Conservation (phyloP, 23 tunicate species). For the Pegea sp. region DNA sequence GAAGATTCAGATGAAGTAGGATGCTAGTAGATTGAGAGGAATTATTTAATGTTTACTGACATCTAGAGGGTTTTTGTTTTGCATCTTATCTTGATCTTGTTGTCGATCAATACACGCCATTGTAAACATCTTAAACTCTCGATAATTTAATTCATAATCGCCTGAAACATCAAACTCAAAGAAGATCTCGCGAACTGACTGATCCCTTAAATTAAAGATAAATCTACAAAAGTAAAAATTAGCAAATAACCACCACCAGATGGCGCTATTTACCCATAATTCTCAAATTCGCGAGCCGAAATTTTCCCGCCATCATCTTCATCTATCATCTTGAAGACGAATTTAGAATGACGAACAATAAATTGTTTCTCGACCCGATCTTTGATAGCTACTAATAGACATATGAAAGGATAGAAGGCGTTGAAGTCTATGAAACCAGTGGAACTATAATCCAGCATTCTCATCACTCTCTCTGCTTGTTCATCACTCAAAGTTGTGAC, state of each 20-base stretch:
- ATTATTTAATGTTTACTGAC: no score
- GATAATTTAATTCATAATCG: conserved; percentile 83
- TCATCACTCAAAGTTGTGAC: conserved; percentile 51
- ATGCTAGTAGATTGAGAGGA: no score
- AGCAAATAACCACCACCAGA: no score
- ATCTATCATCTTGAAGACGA: conserved; percentile 94
- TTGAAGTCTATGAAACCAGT: conserved; percentile 71
- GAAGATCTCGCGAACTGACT: conserved; percentile 77
- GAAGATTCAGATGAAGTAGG: no score
- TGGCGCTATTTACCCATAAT: conserved; percentile 53
- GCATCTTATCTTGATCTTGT: no score
- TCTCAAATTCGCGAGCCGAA: conserved; percentile 86
- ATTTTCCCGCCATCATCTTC: conserved; percentile 94
- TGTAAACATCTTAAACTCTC: conserved; percentile 92
- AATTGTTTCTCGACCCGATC: conserved; percentile 78
- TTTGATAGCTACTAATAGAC: conserved; percentile 73
- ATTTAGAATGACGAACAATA: conserved; percentile 78
- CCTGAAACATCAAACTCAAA: conserved; percentile 91
- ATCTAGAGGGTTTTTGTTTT: no score
- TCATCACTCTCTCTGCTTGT: conserved; percentile 43
- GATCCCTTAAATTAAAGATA: conserved; percentile 80
- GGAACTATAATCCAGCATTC: conserved; percentile 70
- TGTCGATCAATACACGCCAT: conserved; percentile 92
- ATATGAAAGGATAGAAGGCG: conserved; percentile 50
- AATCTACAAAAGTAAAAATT: no score